These are phyloP conservation scores for Chanos chanos DNA, from an alignment of 2,797 vertebrate species.

Conservation along the genomic window DNA sequence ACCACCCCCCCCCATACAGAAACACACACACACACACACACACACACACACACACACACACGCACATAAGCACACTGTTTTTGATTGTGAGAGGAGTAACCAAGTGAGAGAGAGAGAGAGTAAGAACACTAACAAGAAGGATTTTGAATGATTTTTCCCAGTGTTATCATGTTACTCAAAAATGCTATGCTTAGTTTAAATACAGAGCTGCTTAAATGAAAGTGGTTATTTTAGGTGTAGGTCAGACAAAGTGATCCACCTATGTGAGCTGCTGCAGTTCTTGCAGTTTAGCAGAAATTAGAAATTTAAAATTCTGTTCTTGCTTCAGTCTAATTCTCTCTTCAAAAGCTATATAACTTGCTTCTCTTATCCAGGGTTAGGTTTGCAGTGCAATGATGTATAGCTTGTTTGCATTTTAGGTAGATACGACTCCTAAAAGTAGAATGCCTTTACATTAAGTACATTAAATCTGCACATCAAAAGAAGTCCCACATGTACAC, in stretches of 20 bases:
- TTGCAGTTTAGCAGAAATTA: too few species aligned
- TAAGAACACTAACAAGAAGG: neutral
- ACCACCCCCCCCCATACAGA: too few species aligned
- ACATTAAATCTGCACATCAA: conserved; percentile 34
- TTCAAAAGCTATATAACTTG: too few species aligned
- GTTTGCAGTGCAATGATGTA: neutral
- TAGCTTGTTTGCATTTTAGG: neutral
- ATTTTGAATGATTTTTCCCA: too few species aligned
- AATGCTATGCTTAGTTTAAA: too few species aligned
- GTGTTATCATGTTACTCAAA: too few species aligned
- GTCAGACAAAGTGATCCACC: too few species aligned
- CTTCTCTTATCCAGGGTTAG: conserved; percentile 2
- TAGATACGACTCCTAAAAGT: conserved; percentile 23
- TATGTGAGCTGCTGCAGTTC: too few species aligned
- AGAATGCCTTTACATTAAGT: conserved; percentile 21
- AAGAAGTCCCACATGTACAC: conserved; percentile 9
- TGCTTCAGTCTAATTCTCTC: too few species aligned
- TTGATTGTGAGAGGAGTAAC: neutral
- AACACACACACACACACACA: neutral
- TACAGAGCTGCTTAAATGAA: neutral
- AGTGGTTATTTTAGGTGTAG: too few species aligned
- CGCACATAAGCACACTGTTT: neutral
- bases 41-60: neutral
- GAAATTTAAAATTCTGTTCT: too few species aligned
- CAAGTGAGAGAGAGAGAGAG: neutral